phyloP scores from a whole-genome alignment of 2,888 invertebrate species.

The Plusia festucae region DNA sequence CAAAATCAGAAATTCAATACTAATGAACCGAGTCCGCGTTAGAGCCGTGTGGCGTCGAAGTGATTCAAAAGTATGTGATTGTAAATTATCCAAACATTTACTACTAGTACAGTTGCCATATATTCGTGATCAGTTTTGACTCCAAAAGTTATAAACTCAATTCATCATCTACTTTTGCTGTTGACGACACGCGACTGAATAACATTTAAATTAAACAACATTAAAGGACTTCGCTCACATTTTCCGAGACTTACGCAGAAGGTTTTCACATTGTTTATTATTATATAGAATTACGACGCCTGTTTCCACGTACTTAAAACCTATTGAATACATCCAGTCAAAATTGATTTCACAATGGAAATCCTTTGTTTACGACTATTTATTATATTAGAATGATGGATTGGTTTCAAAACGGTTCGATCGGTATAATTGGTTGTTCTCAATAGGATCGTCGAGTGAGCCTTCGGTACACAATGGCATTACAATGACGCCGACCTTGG shows the following conservation, averaged over 20 bases:
- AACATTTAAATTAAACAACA: constrained; percentile 56
- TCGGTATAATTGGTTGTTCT: constrained; percentile 72
- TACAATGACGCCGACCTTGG: constrained; percentile 79
- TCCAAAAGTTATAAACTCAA: no score
- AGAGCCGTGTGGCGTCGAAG: no score
- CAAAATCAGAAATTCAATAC: no score
- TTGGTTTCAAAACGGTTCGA: constrained; percentile 70
- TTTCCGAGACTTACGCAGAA: constrained; percentile 36
- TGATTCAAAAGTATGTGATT: no score
- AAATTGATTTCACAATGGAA: constrained; percentile 61
- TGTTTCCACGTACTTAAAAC: constrained; percentile 45
- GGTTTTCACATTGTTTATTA: constrained; percentile 44
- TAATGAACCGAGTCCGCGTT: no score
- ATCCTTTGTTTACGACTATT: constrained; percentile 62
- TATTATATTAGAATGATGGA: constrained; percentile 65
- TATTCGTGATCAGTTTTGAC: no score
- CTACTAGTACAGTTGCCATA: no score
- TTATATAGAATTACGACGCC: constrained; percentile 35
- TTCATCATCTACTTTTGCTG: no score
- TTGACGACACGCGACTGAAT: constrained; percentile 49
- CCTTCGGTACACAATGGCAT: constrained; percentile 71
- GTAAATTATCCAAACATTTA: no score
- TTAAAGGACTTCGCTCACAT: constrained; percentile 46
- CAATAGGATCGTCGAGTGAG: constrained; percentile 68
- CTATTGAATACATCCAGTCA: constrained; percentile 43